Percentiles rank a stretch among this genome's conserved stretches.
These are phyloP conservation scores for Amphiprion clarkii DNA, from an alignment of 2,797 vertebrate species.

Conservation along the genomic window DNA sequence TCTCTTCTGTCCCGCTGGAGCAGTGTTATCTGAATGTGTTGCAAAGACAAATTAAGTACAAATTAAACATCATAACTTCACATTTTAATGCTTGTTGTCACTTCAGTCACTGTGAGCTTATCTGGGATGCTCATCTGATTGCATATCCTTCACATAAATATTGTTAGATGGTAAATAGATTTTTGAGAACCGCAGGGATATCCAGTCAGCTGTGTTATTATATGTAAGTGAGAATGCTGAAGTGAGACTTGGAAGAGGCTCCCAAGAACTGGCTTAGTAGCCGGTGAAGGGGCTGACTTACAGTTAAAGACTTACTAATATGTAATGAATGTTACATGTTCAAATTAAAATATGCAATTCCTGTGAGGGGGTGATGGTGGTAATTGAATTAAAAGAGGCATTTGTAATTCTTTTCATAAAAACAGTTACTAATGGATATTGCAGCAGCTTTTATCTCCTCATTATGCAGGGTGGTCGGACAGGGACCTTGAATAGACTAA, in stretches of 20 bases:
- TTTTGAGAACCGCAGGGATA: slow-evolving; percentile 26
- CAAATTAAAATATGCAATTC: background rate
- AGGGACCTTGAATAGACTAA: slow-evolving; percentile 63
- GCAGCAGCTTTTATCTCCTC: slow-evolving; percentile 26
- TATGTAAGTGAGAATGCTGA: slow-evolving; percentile 13
- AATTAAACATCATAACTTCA: slow-evolving; percentile 21
- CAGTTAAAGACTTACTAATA: background rate
- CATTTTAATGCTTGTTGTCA: slow-evolving; percentile 21
- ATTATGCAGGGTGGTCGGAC: slow-evolving; percentile 59
- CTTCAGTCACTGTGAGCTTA: slow-evolving; percentile 4
- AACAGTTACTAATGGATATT: slow-evolving; percentile 34
- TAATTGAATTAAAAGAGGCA: slow-evolving; percentile 43
- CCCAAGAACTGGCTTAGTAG: slow-evolving; percentile 4
- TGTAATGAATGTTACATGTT: background rate
- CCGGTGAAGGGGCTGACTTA: background rate
- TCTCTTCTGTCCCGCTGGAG: background rate
- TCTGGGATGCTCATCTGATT: slow-evolving; percentile 24
- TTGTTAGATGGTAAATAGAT: slow-evolving; percentile 7
- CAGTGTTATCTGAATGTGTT: slow-evolving; percentile 16
- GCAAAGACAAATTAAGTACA: background rate
- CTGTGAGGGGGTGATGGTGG: slow-evolving; percentile 1
- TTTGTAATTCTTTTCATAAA: slow-evolving; percentile 40
- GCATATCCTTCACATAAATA: slow-evolving; percentile 17
- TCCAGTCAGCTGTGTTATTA: slow-evolving; percentile 20
- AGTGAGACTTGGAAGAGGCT: slow-evolving; percentile 12